Percentiles rank a stretch among this genome's conserved stretches.
Conservation (phyloP, 1,140 invertebrate species). For the Drosophila nebulosa region DNA sequence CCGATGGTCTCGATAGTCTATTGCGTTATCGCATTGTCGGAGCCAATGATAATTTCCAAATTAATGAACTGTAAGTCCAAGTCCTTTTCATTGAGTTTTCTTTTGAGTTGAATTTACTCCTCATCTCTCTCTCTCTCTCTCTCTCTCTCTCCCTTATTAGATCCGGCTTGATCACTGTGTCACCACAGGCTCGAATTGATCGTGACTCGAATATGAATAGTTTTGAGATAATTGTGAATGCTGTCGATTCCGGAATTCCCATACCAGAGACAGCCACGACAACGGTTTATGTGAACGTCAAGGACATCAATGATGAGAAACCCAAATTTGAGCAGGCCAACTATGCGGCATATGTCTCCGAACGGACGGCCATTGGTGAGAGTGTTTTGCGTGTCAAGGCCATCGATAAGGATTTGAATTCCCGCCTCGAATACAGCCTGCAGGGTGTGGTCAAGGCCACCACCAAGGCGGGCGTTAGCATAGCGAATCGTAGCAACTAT, state of each 20-base stretch:
- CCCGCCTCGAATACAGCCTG: conserved; percentile 86
- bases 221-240: conserved; percentile 88
- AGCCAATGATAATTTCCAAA: conserved; percentile 90
- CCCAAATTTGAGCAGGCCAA: conserved; percentile 87
- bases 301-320: conserved; percentile 92
- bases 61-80: conserved; percentile 85
- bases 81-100: too few relatives aligned
- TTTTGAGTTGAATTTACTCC: too few relatives aligned
- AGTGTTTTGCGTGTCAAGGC: conserved; percentile 85
- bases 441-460: conserved; percentile 86
- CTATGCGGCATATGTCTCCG: conserved; percentile 87
- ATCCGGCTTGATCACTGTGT: conserved; percentile 87
- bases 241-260: conserved; percentile 87
- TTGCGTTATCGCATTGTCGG: conserved; percentile 89
- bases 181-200: conserved; percentile 88
- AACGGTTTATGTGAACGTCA: conserved; percentile 87
- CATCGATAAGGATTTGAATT: conserved; percentile 86
- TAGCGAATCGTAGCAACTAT: conserved; percentile 84
- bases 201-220: conserved; percentile 85
- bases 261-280: conserved; percentile 89
- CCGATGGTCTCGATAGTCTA: conserved; percentile 87
- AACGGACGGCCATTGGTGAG: conserved; percentile 85
- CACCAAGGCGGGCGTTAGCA: conserved; percentile 88
- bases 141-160: conserved; percentile 81
- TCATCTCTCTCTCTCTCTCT: too few relatives aligned